Evolutionary conservation across 2,113 vertebrate species (phyloP).

Genomic region (Semnornis frantzii): DNA sequence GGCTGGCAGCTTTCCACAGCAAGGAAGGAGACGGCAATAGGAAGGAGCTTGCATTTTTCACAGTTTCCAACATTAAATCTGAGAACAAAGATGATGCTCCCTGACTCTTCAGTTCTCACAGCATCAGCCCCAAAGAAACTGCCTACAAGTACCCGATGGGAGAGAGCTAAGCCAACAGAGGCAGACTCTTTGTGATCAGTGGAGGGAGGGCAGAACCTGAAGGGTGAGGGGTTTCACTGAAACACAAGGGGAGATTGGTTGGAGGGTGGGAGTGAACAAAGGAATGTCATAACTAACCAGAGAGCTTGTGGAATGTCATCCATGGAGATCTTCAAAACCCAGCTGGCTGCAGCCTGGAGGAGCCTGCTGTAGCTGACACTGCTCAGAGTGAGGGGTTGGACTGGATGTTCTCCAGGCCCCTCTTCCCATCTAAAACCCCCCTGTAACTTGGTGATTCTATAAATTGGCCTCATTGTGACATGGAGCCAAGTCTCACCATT

Average conservation of each 20-base stretch:
- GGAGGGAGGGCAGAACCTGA: background rate
- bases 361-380: background rate
- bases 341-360: background rate
- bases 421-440: background rate
- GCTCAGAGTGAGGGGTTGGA: background rate
- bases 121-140: background rate
- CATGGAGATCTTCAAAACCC: background rate
- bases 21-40: background rate
- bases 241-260: background rate
- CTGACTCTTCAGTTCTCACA: background rate
- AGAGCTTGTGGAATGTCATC: background rate
- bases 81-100: background rate
- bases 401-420: background rate
- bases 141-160: background rate
- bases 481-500: background rate
- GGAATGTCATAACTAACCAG: background rate
- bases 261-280: background rate
- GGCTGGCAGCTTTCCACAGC: background rate
- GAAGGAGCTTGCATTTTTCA: background rate
- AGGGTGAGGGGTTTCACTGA: background rate
- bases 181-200: background rate
- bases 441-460: background rate
- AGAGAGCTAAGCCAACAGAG: background rate
- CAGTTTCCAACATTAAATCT: background rate
- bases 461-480: background rate